Evolutionary conservation across 2,113 vertebrate genomes (phyloP).

Genomic region (Triplophysa dalaica): DNA sequence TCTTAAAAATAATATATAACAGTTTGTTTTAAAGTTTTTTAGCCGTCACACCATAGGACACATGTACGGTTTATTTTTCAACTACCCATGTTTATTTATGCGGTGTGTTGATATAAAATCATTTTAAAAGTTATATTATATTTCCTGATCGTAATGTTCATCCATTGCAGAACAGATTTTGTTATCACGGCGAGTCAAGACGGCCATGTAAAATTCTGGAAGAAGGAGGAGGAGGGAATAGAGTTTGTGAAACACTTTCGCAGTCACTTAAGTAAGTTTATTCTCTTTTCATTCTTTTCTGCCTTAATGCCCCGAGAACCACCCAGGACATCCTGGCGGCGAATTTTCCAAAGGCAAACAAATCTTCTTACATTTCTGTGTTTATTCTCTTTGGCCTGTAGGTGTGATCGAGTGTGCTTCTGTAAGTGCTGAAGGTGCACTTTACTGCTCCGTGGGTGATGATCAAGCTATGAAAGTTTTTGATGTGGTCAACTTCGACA

Average conservation of each 20-base stretch:
- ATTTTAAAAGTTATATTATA: too few species aligned
- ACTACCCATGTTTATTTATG: too few species aligned
- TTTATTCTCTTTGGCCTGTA: slow-evolving; percentile 57
- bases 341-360: too few species aligned
- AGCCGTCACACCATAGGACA: too few species aligned
- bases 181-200: slow-evolving; percentile 97
- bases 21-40: too few species aligned
- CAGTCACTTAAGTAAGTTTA: slow-evolving; percentile 84
- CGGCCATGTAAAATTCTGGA: slow-evolving; percentile 98
- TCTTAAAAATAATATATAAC: too few species aligned
- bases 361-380: background rate
- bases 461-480: slow-evolving; percentile 99
- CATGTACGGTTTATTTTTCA: too few species aligned
- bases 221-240: slow-evolving; percentile 91
- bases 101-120: too few species aligned
- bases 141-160: too few species aligned
- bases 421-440: slow-evolving; percentile 89
- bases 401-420: slow-evolving; percentile 92
- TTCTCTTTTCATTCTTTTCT: background rate
- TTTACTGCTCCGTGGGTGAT: slow-evolving; percentile 93
- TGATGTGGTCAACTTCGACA: slow-evolving; percentile 98
- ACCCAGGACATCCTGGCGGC: background rate
- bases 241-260: slow-evolving; percentile 99
- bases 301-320: background rate
- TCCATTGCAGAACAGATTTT: slow-evolving; percentile 86